These are phyloP conservation scores for Slavum lentiscoides DNA, from an alignment of 2,888 invertebrate genomes.

Conservation along the genomic window DNA sequence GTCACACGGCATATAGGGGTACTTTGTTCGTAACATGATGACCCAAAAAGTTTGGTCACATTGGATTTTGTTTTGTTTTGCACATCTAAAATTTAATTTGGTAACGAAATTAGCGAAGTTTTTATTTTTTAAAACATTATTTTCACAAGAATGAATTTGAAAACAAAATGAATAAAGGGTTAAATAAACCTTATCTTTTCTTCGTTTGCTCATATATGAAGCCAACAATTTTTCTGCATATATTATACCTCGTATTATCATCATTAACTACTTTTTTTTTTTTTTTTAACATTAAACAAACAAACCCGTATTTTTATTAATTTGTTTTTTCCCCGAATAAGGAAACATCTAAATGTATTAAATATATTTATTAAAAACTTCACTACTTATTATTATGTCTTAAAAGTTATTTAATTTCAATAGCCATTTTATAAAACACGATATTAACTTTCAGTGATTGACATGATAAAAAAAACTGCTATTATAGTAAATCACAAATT, in stretches of 20 bases:
- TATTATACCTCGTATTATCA: conserved; percentile 16
- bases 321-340: neutral
- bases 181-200: conserved; percentile 44
- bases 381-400: neutral
- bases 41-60: conserved; percentile 11
- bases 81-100: conserved; percentile 38
- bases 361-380: neutral
- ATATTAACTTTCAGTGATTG: too few species aligned
- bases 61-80: conserved; percentile 33
- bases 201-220: conserved; percentile 24
- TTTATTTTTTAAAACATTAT: conserved; percentile 27
- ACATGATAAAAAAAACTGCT: too few species aligned
- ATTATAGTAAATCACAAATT: too few species aligned
- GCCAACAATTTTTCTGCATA: conserved; percentile 1
- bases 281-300: conserved; percentile 3
- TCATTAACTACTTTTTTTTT: conserved; percentile 24
- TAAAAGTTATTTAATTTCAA: neutral
- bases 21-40: conserved; percentile 25
- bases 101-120: conserved; percentile 31
- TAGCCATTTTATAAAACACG: neutral
- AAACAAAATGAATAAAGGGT: conserved; percentile 27
- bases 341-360: neutral
- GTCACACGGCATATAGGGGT: conserved; percentile 26
- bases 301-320: neutral
- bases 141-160: conserved; percentile 37